Evolutionary conservation across 2,888 invertebrate species (phyloP).

Genomic region (Drosophila limbata): DNA sequence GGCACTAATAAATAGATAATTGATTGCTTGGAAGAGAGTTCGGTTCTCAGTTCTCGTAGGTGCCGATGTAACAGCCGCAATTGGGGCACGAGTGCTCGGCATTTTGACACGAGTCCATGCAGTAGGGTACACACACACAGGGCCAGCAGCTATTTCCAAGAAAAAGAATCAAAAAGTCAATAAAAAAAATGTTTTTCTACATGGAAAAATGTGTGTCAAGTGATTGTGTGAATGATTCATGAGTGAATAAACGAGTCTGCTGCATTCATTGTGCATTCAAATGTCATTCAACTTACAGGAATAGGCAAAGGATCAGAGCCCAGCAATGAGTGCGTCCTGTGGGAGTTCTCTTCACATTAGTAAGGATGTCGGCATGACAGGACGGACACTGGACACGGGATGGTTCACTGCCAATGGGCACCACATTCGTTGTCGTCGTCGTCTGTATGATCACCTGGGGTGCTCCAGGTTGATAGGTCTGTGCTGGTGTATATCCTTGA

Average conservation of each 20-base stretch:
- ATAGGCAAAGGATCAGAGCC: slow-evolving; percentile 63
- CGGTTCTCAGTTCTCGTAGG: slow-evolving; percentile 47
- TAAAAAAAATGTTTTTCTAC: not conserved
- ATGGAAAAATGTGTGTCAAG: not conserved
- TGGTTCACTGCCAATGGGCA: slow-evolving; percentile 54
- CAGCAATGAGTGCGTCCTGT: slow-evolving; percentile 64
- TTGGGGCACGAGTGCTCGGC: slow-evolving; percentile 79
- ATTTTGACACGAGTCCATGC: slow-evolving; percentile 76
- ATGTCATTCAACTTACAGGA: slow-evolving; percentile 56
- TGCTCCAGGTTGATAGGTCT: slow-evolving; percentile 56
- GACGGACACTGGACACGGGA: slow-evolving; percentile 66
- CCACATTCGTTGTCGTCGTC: slow-evolving; percentile 50
- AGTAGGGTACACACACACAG: slow-evolving; percentile 74
- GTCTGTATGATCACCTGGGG: slow-evolving; percentile 51
- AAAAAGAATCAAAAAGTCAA: not conserved
- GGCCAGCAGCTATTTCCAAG: slow-evolving; percentile 66
- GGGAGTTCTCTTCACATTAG: slow-evolving; percentile 49
- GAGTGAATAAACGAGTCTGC: slow-evolving; percentile 6
- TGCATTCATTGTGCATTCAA: not conserved
- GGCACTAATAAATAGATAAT: slow-evolving; percentile 3
- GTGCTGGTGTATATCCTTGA: slow-evolving; percentile 55
- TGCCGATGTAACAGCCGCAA: slow-evolving; percentile 77
- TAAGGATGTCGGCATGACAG: slow-evolving; percentile 62
- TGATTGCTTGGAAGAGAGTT: not conserved
- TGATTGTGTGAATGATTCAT: slow-evolving; percentile 33